Conservation (phyloP, 2,797 vertebrate species). For the Synaphobranchus kaupii region DNA sequence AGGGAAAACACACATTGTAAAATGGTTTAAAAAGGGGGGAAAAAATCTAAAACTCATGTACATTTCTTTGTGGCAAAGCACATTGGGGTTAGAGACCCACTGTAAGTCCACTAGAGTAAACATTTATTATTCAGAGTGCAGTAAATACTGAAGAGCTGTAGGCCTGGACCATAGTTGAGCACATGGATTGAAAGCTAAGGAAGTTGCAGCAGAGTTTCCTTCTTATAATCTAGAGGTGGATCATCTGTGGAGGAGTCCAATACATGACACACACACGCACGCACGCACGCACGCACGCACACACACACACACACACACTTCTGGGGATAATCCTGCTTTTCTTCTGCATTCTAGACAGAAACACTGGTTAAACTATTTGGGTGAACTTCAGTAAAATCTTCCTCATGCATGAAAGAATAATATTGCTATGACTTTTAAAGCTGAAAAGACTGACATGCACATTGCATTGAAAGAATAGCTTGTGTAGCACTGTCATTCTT, state of each 20-base stretch:
- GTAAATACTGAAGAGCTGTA: neutral
- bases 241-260: neutral
- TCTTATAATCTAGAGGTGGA: neutral
- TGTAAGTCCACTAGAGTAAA: no score
- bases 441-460: neutral
- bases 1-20: neutral
- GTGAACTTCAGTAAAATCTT: neutral
- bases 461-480: neutral
- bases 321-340: neutral
- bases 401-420: neutral
- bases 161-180: no score
- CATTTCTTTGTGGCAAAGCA: neutral
- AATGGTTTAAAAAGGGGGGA: neutral
- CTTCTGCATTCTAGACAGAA: neutral
- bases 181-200: no score
- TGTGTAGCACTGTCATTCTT: neutral
- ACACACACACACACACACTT: neutral
- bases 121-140: neutral
- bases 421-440: neutral
- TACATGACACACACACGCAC: neutral
- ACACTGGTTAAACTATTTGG: neutral
- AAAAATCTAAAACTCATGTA: neutral
- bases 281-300: neutral
- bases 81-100: no score
- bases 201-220: no score